Evolutionary conservation across 1,140 invertebrate genomes (phyloP), one percentile per base, ranked within the genome.

Genomic region (Liolophura sinensis): DNA sequence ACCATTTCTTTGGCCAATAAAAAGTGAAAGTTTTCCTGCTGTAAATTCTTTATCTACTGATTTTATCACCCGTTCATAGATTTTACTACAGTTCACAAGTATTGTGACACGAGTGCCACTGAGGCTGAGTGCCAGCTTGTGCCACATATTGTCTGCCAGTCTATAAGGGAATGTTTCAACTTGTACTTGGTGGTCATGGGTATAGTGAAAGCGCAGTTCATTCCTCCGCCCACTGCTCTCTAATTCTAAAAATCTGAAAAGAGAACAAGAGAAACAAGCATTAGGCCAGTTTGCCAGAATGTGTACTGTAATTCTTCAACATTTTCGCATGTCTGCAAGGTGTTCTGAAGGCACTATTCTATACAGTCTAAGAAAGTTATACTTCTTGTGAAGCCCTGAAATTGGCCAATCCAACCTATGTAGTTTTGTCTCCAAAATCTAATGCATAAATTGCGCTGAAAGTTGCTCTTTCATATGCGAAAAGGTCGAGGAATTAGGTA

Each of bases 151-250:
- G 82, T 95, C 93, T 59, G 92, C 93, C 78, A 96, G 86, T 72
- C 89, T 88, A 85, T 92, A 93, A 72, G 91, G 91, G 87, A 96
- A 95, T 81, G 91, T 91, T 87, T 95, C 93, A 65, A 92, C 89
- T 77, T 90, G 89, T 71, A 92, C 88, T 57, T 78, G 72, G 64
- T 76, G 67, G 71, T 77, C 67, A 64, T 80, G 75, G 40, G 69
- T 75, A 88, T 86, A 95, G 73, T 87, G 86, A 56, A 88, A 78
- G 18, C 86, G 82, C 67, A 88, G 88, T 84, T 95, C 93, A 84
- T 94, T 90, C 75, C 91, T 91, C 24, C 92, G 88, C 63, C 93
- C 93, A 84, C 92, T 94, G 77, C 92, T 94, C 86, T 95, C 92
- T 78, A 95, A 87, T 87, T 96, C 93, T 86, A 95, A 87, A 86